These are phyloP conservation scores for Sphaerophoria rueppellii DNA, from an alignment of 2,888 invertebrate species.

Conservation along the genomic window DNA sequence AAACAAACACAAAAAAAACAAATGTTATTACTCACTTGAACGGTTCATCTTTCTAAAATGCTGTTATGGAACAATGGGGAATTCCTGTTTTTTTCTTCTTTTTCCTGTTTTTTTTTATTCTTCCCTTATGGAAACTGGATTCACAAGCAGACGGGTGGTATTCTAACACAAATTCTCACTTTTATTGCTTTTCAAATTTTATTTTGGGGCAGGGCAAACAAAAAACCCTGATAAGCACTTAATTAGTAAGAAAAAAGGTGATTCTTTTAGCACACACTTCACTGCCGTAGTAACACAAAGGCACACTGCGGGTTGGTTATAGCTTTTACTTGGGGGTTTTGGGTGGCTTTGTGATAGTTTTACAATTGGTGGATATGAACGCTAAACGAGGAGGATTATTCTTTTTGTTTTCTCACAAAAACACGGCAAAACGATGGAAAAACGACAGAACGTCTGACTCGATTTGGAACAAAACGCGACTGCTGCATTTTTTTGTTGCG, in stretches of 20 bases:
- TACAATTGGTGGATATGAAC: constrained; percentile 29
- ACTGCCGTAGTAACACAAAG: constrained; percentile 32
- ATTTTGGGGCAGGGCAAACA: constrained; percentile 7
- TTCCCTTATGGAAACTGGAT: constrained; percentile 25
- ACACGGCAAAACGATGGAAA: constrained; percentile 22
- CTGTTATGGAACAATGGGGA: constrained; percentile 12
- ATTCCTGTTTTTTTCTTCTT: constrained; percentile 1
- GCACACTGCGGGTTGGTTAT: constrained; percentile 44
- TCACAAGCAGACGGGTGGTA: constrained; percentile 3
- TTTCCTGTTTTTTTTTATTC: background rate
- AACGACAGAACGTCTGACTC: constrained; percentile 54
- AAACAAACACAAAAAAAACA: constrained; percentile 13
- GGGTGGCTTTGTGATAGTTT: constrained; percentile 3
- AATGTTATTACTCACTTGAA: constrained; percentile 65
- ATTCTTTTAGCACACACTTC: constrained; percentile 40
- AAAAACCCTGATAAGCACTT: constrained; percentile 23
- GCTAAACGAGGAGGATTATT: constrained; percentile 35
- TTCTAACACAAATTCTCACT: constrained; percentile 14
- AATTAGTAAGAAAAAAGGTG: constrained; percentile 9
- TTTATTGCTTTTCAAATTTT: background rate
- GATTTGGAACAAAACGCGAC: constrained; percentile 62
- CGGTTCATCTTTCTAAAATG: constrained; percentile 62
- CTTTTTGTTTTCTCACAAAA: constrained; percentile 36
- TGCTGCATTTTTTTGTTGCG: constrained; percentile 14
- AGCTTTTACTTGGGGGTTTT: background rate